A percentile compares a stretch with the other conserved stretches of the same genome.
Evolutionary conservation across 2,888 invertebrate genomes (phyloP).

Genomic region (Chaetogeoica ovagalla): DNA sequence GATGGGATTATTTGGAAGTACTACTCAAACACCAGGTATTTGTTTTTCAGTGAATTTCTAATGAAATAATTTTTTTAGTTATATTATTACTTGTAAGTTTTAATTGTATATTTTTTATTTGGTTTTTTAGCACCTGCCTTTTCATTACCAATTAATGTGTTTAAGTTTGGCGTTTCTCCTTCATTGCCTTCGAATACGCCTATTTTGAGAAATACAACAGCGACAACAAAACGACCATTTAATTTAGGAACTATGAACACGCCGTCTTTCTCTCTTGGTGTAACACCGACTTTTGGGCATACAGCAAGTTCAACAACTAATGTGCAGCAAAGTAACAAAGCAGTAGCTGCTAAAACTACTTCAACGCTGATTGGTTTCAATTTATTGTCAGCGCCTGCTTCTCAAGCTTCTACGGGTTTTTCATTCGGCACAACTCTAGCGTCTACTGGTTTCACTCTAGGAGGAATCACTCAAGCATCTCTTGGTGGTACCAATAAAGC

Average conservation of each 20-base stretch:
- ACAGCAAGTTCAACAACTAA: slow-evolving; percentile 5
- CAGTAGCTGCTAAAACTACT: neutral
- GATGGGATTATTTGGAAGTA: slow-evolving; percentile 27
- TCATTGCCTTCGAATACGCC: slow-evolving; percentile 23
- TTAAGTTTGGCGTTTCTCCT: slow-evolving; percentile 24
- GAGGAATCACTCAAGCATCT: too few species aligned
- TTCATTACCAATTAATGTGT: slow-evolving; percentile 14
- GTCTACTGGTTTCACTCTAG: too few species aligned
- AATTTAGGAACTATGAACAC: slow-evolving; percentile 72
- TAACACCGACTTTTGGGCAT: slow-evolving; percentile 26
- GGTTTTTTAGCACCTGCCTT: slow-evolving; percentile 17
- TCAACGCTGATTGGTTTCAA: slow-evolving; percentile 1
- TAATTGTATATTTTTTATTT: neutral
- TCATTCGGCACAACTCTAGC: slow-evolving; percentile 55
- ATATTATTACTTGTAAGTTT: neutral
- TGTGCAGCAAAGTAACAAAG: neutral
- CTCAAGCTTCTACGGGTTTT: slow-evolving; percentile 55
- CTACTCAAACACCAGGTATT: slow-evolving; percentile 20
- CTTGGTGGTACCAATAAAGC: too few species aligned
- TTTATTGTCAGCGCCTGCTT: slow-evolving; percentile 57
- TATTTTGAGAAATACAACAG: neutral
- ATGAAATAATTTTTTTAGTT: neutral
- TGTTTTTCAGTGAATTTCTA: neutral
- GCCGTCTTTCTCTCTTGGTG: slow-evolving; percentile 66
- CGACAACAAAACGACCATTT: slow-evolving; percentile 64